phyloP scores from a whole-genome alignment of 1,140 invertebrate species.

The Zaprionus tsacasi region DNA sequence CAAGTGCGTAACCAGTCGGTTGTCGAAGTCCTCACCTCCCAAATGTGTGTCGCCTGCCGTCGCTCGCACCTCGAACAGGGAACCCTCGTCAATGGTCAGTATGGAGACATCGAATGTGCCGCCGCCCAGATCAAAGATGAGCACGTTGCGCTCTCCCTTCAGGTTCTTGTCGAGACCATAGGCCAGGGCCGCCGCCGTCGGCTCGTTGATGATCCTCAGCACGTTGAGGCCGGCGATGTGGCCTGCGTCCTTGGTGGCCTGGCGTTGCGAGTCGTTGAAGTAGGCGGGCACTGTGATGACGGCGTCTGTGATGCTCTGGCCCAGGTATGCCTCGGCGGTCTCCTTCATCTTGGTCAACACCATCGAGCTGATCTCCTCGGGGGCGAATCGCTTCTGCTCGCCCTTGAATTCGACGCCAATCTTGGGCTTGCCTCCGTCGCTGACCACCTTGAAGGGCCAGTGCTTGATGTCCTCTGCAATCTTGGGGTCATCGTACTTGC shows the following conservation, averaged over 20 bases:
- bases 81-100: constrained; percentile 93
- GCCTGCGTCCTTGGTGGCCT: constrained; percentile 88
- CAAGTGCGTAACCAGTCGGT: constrained; percentile 92
- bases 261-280: constrained; percentile 88
- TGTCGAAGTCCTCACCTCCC: constrained; percentile 91
- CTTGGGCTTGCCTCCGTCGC: constrained; percentile 88
- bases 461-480: constrained; percentile 91
- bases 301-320: constrained; percentile 88
- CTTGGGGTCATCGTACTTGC: constrained; percentile 88
- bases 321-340: constrained; percentile 91
- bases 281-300: constrained; percentile 87
- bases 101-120: constrained; percentile 94
- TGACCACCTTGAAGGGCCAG: constrained; percentile 90
- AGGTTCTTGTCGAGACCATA: constrained; percentile 91
- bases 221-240: constrained; percentile 89
- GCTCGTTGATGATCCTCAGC: constrained; percentile 90
- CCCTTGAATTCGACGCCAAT: constrained; percentile 91
- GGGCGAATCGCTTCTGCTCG: constrained; percentile 89
- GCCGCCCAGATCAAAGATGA: constrained; percentile 91
- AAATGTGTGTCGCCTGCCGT: constrained; percentile 91
- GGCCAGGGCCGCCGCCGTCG: constrained; percentile 90
- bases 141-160: constrained; percentile 90
- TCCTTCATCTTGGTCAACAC: constrained; percentile 92
- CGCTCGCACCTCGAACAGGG: constrained; percentile 90
- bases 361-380: constrained; percentile 92